Evolutionary conservation across 2,888 invertebrate genomes (phyloP).

Genomic region (Chorisops tibialis): DNA sequence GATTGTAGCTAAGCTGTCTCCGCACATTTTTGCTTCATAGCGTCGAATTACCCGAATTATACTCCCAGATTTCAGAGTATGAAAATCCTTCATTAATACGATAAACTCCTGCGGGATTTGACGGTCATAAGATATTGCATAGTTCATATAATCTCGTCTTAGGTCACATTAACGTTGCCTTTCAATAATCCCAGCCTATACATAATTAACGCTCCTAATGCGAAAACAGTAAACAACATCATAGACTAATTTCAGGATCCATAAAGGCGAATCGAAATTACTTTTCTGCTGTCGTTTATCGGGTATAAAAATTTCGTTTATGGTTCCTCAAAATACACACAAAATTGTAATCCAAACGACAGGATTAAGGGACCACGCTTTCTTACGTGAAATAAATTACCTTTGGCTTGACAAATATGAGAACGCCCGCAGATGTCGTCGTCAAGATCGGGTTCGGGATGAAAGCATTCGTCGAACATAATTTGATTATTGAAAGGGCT

Average conservation of each 20-base stretch:
- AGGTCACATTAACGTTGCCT: conserved; percentile 3
- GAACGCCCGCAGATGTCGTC: conserved; percentile 30
- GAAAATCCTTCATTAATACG: no score
- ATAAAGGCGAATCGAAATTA: conserved; percentile 9
- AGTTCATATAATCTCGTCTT: background rate
- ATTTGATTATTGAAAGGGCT: conserved; percentile 32
- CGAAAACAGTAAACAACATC: conserved; percentile 11
- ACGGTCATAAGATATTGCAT: no score
- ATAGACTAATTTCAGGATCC: conserved; percentile 2
- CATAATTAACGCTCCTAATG: conserved; percentile 19
- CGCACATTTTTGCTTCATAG: no score
- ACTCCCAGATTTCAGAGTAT: no score
- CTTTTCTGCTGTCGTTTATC: conserved; percentile 5
- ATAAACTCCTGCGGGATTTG: no score
- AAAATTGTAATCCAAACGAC: background rate
- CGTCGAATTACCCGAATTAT: no score
- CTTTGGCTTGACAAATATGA: conserved; percentile 25
- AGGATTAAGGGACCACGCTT: background rate
- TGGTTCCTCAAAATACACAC: conserved; percentile 12
- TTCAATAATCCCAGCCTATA: conserved; percentile 14
- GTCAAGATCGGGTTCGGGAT: background rate
- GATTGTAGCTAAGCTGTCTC: no score
- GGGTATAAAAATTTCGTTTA: conserved; percentile 10
- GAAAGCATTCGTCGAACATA: conserved; percentile 25
- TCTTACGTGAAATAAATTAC: conserved; percentile 17